Conservation (phyloP, 2,888 invertebrate genomes). For the Acronicta psi region DNA sequence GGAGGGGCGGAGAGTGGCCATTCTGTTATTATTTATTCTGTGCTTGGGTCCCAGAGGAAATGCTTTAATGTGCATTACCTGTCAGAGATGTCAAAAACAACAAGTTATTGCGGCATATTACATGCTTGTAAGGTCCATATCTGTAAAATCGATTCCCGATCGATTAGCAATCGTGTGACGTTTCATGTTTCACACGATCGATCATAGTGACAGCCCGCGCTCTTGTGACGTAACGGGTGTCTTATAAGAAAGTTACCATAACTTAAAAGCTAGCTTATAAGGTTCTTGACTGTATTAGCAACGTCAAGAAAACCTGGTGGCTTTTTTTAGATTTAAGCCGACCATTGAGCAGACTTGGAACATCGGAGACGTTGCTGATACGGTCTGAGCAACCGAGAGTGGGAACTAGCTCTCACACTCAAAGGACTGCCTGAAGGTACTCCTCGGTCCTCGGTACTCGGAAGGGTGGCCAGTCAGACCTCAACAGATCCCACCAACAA, state of each 20-base stretch:
- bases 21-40: no score
- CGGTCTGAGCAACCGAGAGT: no score
- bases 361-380: no score
- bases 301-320: background rate
- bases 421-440: no score
- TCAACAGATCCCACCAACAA: no score
- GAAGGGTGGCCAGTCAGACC: no score
- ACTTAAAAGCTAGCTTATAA: no score
- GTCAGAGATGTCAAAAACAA: slow-evolving; percentile 27
- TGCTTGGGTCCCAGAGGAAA: no score
- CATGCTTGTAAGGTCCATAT: slow-evolving; percentile 40
- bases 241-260: slow-evolving; percentile 1
- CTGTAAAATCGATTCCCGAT: slow-evolving; percentile 34
- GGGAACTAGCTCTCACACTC: no score
- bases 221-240: slow-evolving; percentile 27
- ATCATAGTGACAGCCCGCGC: slow-evolving; percentile 36
- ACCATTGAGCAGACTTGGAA: no score
- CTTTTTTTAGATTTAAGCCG: background rate
- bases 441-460: no score
- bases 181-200: slow-evolving; percentile 47
- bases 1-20: no score
- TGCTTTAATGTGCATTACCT: slow-evolving; percentile 6
- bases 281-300: background rate
- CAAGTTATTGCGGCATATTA: slow-evolving; percentile 37
- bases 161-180: slow-evolving; percentile 39